Evolutionary conservation across 2,113 vertebrate genomes (phyloP).

Genomic region (Sinocyclocheilus maitianheensis): DNA sequence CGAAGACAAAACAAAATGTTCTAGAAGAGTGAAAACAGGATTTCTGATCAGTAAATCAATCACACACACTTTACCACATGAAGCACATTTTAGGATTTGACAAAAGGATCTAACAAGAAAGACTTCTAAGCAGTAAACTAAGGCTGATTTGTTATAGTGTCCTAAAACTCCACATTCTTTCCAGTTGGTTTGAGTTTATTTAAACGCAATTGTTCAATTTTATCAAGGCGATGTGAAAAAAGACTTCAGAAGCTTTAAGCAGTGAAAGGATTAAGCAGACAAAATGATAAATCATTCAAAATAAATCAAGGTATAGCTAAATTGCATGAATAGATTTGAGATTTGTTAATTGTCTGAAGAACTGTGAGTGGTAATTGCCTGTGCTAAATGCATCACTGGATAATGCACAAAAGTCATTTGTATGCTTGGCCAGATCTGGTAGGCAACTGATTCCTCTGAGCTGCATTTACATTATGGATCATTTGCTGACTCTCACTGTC

Average conservation of each 20-base stretch:
- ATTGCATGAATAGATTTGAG: not conserved
- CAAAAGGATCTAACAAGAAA: not conserved
- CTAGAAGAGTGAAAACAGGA: slow-evolving; percentile 20
- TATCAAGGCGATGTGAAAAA: not conserved
- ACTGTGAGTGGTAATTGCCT: not conserved
- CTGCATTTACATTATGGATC: not conserved
- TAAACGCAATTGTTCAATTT: not conserved
- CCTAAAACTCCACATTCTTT: not conserved
- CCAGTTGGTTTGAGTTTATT: not conserved
- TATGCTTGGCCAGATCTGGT: not conserved
- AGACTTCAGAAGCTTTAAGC: not conserved
- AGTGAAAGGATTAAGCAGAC: not conserved
- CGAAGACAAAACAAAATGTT: slow-evolving; percentile 9
- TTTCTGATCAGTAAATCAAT: not conserved
- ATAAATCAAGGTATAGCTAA: not conserved
- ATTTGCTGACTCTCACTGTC: not conserved
- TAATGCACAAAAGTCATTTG: not conserved
- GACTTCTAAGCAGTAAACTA: not conserved
- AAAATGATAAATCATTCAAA: not conserved
- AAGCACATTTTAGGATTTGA: not conserved
- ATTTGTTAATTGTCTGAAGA: not conserved
- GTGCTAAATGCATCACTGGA: too few relatives aligned
- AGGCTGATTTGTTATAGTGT: not conserved
- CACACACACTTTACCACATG: not conserved
- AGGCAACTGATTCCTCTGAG: not conserved